Evolutionary conservation across 2,888 invertebrate genomes (phyloP).

Genomic region (Perizoma flavofasciatum): DNA sequence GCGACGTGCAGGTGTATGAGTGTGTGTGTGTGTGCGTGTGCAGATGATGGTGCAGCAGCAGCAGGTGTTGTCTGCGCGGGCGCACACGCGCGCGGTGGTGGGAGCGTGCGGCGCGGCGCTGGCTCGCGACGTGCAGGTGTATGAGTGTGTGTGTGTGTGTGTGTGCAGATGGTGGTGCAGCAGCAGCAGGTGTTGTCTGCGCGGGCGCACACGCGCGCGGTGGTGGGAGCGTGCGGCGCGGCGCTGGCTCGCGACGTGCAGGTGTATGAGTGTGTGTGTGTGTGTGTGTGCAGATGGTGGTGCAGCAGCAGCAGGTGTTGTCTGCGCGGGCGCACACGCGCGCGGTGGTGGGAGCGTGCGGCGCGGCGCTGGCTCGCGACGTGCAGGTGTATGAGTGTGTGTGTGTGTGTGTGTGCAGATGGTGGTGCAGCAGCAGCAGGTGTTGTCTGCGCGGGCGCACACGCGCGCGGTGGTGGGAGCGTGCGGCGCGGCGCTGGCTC

Average conservation of each 20-base stretch:
- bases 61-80: constrained; percentile 37
- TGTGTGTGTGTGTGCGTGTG: not conserved
- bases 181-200: constrained; percentile 29
- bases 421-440: constrained; percentile 15
- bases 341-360: constrained; percentile 80
- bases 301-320: constrained; percentile 7
- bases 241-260: constrained; percentile 82
- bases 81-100: constrained; percentile 70
- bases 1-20: constrained; percentile 81
- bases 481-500: constrained; percentile 80
- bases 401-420: constrained; percentile 26
- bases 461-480: constrained; percentile 77
- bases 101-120: constrained; percentile 81
- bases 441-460: constrained; percentile 39
- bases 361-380: constrained; percentile 78
- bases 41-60: constrained; percentile 32
- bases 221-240: constrained; percentile 80
- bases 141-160: not conserved
- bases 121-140: constrained; percentile 80
- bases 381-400: too few relatives aligned
- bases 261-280: too few relatives aligned
- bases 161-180: constrained; percentile 29
- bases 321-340: constrained; percentile 49
- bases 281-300: constrained; percentile 30
- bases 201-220: constrained; percentile 58